phyloP scores from a whole-genome alignment of 1,140 invertebrate genomes.

The Helicoverpa armigera region DNA sequence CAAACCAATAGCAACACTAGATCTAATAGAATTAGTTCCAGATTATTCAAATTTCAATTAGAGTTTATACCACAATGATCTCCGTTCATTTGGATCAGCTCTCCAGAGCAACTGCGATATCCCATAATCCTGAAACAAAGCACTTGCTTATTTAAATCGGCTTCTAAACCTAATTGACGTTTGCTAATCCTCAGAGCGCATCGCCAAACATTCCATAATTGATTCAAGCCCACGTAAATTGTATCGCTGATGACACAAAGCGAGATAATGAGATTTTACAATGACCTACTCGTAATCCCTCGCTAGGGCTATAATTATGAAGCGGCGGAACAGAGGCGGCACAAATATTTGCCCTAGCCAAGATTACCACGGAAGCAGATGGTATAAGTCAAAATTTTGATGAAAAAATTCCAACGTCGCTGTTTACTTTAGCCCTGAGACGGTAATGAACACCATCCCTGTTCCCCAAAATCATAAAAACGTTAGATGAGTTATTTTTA shows the following conservation, averaged over 20 bases:
- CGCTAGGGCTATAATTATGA: slow-evolving; percentile 23
- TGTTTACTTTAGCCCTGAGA: slow-evolving; percentile 69
- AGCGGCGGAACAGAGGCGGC: slow-evolving; percentile 41
- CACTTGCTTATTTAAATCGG: slow-evolving; percentile 21
- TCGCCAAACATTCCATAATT: slow-evolving; percentile 36
- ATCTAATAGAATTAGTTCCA: background rate
- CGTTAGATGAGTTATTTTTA: slow-evolving; percentile 56
- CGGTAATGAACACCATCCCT: slow-evolving; percentile 60
- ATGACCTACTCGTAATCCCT: slow-evolving; percentile 12
- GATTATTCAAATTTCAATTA: background rate
- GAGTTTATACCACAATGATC: background rate
- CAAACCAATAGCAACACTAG: too few relatives aligned
- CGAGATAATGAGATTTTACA: slow-evolving; percentile 38
- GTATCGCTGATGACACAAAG: slow-evolving; percentile 39
- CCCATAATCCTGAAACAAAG: background rate
- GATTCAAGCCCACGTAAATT: slow-evolving; percentile 33
- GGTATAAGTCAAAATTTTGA: slow-evolving; percentile 77
- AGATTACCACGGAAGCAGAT: slow-evolving; percentile 69
- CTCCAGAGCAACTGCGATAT: background rate
- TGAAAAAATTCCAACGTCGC: slow-evolving; percentile 73
- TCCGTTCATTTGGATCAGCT: background rate
- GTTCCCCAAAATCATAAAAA: slow-evolving; percentile 54
- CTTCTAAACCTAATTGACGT: slow-evolving; percentile 27
- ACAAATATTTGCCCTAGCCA: slow-evolving; percentile 72
- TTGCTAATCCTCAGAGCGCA: slow-evolving; percentile 24